Evolutionary conservation across 2,888 invertebrate genomes (phyloP).

Genomic region (Neocrepidodera transversa): DNA sequence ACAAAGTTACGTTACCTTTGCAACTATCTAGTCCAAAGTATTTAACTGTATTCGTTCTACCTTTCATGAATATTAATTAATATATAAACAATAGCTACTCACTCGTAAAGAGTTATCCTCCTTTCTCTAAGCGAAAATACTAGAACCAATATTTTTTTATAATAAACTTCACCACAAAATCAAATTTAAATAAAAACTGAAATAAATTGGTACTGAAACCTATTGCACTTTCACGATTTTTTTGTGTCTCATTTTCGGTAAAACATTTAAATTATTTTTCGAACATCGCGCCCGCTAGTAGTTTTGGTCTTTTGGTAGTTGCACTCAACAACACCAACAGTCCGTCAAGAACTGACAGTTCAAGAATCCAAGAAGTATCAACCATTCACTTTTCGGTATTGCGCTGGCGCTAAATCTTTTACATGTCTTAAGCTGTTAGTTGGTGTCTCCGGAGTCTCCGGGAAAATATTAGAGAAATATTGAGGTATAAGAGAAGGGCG

Average conservation of each 20-base stretch:
- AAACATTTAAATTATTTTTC: not conserved
- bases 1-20: too few relatives aligned
- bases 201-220: not conserved
- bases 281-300: constrained; percentile 5
- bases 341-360: constrained; percentile 12
- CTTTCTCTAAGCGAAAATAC: not conserved
- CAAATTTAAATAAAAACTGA: not conserved
- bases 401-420: constrained; percentile 4
- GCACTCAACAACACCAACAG: constrained; percentile 9
- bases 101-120: constrained; percentile 1
- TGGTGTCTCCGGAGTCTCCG: too few relatives aligned
- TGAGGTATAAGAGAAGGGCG: too few relatives aligned
- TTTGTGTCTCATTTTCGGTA: constrained; percentile 1
- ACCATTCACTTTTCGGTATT: constrained; percentile 12
- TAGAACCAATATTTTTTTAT: not conserved
- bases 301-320: not conserved
- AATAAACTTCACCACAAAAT: not conserved
- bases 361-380: constrained; percentile 7
- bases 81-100: constrained; percentile 7
- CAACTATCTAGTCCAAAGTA: not conserved
- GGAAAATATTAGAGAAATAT: not conserved
- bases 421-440: constrained; percentile 1
- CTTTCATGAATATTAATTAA: constrained; percentile 3
- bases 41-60: not conserved
- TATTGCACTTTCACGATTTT: not conserved